Conservation (phyloP, 1,140 invertebrate genomes). For the Microplitis mediator region DNA sequence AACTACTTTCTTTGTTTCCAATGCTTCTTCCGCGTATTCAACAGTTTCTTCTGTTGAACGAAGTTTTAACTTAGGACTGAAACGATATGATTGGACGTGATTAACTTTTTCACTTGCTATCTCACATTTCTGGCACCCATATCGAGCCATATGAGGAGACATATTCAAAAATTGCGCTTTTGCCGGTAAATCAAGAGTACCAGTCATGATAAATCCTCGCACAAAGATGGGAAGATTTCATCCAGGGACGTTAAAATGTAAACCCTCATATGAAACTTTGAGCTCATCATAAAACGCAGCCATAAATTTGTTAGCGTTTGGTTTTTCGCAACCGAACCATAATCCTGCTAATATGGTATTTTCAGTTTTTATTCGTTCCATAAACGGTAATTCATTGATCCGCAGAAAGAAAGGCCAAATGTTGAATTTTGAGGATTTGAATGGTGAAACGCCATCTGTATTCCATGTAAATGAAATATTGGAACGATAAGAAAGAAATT, state of each 20-base stretch:
- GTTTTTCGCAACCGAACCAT: not conserved
- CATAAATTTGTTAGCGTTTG: not conserved
- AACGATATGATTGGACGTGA: not conserved
- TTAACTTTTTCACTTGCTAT: not conserved
- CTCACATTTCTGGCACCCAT: constrained; percentile 9
- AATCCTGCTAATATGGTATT: not conserved
- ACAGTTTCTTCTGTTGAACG: not conserved
- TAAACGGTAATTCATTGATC: constrained; percentile 1
- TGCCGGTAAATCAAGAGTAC: constrained; percentile 11
- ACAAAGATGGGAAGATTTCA: not conserved
- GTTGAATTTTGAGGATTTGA: too few species aligned
- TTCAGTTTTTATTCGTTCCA: constrained; percentile 20
- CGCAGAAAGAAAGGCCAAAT: too few species aligned
- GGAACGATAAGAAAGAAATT: too few species aligned
- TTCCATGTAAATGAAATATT: too few species aligned
- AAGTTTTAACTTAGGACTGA: not conserved
- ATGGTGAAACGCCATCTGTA: too few species aligned
- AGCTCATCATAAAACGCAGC: not conserved
- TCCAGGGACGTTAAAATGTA: not conserved
- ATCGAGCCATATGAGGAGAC: not conserved
- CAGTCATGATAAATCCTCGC: not conserved
- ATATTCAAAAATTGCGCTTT: constrained; percentile 10
- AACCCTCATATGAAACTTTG: not conserved
- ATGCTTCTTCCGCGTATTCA: not conserved
- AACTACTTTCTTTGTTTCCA: not conserved